Evolutionary conservation across 2,797 vertebrate species (phyloP).

Genomic region (Acanthornis magna): DNA sequence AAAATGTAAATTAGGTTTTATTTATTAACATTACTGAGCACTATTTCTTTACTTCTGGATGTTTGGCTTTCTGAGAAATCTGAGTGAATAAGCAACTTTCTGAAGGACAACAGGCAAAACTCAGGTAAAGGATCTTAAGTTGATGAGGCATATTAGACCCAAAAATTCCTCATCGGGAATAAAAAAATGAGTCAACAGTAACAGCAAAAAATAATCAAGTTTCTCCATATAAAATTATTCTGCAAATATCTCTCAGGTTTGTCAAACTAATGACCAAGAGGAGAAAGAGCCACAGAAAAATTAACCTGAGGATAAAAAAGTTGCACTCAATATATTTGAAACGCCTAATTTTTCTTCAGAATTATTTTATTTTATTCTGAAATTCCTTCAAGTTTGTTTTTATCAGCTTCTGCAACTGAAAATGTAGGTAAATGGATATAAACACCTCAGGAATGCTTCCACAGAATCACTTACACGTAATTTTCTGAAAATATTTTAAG

Average conservation of each 20-base stretch:
- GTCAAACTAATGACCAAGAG: neutral
- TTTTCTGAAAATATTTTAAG: neutral
- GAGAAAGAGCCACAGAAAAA: neutral
- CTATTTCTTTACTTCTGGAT: neutral
- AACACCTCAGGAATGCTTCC: neutral
- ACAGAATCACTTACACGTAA: neutral
- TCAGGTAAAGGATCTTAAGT: neutral
- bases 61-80: neutral
- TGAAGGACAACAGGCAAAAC: neutral
- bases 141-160: neutral
- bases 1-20: neutral
- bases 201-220: neutral
- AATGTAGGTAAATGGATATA: neutral
- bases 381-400: neutral
- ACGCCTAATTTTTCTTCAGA: neutral
- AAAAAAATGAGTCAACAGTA: neutral
- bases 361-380: neutral
- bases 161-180: neutral
- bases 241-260: neutral
- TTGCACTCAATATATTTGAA: neutral
- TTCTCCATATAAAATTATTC: neutral
- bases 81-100: neutral
- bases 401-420: neutral
- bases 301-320: neutral
- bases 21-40: neutral